phyloP scores from a whole-genome alignment of 2,888 invertebrate species.

The Microchrysa polita region DNA sequence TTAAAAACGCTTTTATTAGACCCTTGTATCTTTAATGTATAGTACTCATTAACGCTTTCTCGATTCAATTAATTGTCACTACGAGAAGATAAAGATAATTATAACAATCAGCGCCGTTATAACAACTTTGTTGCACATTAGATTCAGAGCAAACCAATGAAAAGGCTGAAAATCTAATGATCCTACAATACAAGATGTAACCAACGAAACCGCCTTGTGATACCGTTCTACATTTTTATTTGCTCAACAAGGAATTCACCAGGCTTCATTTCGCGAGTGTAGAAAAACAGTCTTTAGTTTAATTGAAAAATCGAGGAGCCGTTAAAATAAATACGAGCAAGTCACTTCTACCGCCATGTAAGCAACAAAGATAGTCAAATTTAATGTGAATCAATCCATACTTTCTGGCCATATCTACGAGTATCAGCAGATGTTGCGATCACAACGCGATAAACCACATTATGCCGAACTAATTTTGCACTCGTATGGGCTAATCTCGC shows the following conservation, averaged over 20 bases:
- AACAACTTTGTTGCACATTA: neutral
- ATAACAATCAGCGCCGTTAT: neutral
- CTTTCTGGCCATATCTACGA: neutral
- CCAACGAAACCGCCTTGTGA: too few species aligned
- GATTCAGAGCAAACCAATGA: neutral
- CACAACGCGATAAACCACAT: neutral
- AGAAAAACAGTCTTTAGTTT: too few species aligned
- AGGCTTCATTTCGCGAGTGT: too few species aligned
- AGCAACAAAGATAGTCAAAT: neutral
- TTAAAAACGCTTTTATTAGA: too few species aligned
- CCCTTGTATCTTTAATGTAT: too few species aligned
- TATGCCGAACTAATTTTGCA: slow-evolving; percentile 1
- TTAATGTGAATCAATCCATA: neutral
- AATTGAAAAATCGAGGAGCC: neutral
- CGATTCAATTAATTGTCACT: too few species aligned
- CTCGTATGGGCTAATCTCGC: neutral
- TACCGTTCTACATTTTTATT: too few species aligned
- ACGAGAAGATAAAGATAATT: neutral
- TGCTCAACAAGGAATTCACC: too few species aligned
- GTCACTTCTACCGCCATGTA: too few species aligned
- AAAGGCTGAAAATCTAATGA: neutral
- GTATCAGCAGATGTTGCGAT: neutral
- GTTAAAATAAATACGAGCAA: neutral
- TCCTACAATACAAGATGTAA: neutral
- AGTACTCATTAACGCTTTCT: too few species aligned